A percentile compares a stretch with the other conserved stretches of the same genome.
Evolutionary conservation across 2,113 vertebrate species (phyloP).

Genomic region (Labeo catla): DNA sequence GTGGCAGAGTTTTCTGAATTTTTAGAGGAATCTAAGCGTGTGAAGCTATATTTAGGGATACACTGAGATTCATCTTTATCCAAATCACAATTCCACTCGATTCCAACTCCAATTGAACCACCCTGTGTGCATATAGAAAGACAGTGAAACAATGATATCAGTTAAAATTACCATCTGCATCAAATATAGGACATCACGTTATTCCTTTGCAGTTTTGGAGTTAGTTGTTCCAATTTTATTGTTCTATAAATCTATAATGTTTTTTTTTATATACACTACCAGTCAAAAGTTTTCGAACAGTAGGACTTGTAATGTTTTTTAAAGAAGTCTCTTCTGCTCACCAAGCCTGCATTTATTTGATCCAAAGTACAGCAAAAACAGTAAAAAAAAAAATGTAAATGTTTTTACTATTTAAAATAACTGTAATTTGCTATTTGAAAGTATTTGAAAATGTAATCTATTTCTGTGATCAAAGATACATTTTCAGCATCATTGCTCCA

Average conservation of each 20-base stretch:
- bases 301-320: no score
- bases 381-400: no score
- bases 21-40: constrained; percentile 82
- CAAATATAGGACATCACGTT: background rate
- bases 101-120: constrained; percentile 89
- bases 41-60: constrained; percentile 89
- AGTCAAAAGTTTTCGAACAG: no score
- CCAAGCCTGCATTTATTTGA: background rate
- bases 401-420: no score
- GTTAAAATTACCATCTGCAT: background rate
- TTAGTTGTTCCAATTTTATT: background rate
- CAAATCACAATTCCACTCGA: constrained; percentile 95
- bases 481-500: no score
- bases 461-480: no score
- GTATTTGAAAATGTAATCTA: no score
- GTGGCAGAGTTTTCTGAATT: constrained; percentile 75
- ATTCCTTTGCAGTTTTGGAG: background rate
- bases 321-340: no score
- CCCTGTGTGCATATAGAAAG: constrained; percentile 75
- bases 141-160: background rate
- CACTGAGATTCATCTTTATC: constrained; percentile 86
- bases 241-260: background rate
- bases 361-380: no score
- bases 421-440: no score
- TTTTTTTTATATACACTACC: background rate